phyloP scores from a whole-genome alignment of 1,140 invertebrate genomes.

The Anoplolepis gracilipes region DNA sequence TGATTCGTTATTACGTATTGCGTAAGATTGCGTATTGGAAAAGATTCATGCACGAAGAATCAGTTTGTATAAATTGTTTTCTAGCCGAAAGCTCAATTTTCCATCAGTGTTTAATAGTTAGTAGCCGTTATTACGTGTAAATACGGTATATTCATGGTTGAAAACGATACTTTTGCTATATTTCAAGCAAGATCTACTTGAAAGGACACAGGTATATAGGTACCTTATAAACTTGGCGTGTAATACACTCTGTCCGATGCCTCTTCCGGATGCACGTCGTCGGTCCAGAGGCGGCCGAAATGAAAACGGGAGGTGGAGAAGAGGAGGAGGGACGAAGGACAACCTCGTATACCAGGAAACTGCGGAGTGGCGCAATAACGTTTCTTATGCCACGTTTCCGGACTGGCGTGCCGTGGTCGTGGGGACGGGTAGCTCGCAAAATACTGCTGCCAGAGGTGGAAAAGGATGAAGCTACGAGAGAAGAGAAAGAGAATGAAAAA shows the following conservation, averaged over 20 bases:
- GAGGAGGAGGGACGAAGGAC: slow-evolving; percentile 50
- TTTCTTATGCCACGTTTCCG: slow-evolving; percentile 73
- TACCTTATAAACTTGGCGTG: slow-evolving; percentile 50
- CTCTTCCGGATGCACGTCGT: slow-evolving; percentile 66
- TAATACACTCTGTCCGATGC: slow-evolving; percentile 67
- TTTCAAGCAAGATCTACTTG: slow-evolving; percentile 18
- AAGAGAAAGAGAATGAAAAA: slow-evolving; percentile 38
- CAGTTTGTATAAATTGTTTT: background rate
- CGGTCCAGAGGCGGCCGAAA: slow-evolving; percentile 29
- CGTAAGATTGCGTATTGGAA: background rate
- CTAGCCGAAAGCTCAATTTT: background rate
- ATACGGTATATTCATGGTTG: background rate
- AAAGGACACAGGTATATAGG: slow-evolving; percentile 59
- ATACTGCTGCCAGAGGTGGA: slow-evolving; percentile 51
- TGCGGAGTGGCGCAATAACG: slow-evolving; percentile 72
- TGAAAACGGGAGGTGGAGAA: slow-evolving; percentile 23
- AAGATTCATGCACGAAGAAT: background rate
- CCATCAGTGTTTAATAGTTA: background rate
- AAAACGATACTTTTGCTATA: background rate
- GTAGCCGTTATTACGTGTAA: background rate
- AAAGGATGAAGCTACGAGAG: slow-evolving; percentile 1
- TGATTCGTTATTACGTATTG: background rate
- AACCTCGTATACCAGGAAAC: slow-evolving; percentile 68
- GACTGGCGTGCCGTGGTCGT: slow-evolving; percentile 63
- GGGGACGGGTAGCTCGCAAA: slow-evolving; percentile 59